phyloP scores from a whole-genome alignment of 2,113 vertebrate species.

The Tylochromis polylepis region DNA sequence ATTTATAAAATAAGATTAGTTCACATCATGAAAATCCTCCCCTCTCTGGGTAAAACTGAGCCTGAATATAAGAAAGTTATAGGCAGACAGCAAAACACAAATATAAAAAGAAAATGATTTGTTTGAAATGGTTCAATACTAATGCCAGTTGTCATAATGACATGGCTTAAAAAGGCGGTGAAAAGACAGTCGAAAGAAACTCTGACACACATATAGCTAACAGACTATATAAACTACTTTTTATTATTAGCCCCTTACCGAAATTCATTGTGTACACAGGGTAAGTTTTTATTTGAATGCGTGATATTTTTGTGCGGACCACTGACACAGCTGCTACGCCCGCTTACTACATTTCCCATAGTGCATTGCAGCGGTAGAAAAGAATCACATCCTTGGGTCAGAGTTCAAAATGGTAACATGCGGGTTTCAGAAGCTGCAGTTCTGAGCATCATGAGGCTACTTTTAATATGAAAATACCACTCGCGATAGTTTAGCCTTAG shows the following conservation, averaged over 20 bases:
- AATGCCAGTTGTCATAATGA: accelerated
- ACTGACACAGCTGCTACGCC: background rate
- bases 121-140: background rate
- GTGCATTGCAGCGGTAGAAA: conserved; percentile 19
- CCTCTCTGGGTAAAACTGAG: accelerated
- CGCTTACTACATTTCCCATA: conserved; percentile 56
- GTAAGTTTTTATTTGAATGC: accelerated
- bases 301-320: accelerated
- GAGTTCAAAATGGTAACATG: conserved; percentile 44
- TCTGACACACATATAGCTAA: background rate
- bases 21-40: background rate
- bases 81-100: background rate
- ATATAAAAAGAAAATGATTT: background rate
- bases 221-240: background rate
- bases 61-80: background rate
- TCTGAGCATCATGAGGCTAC: background rate
- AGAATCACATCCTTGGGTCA: conserved; percentile 33
- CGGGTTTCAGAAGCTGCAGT: background rate
- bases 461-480: background rate
- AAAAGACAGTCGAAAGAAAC: background rate
- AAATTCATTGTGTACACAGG: background rate
- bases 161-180: background rate
- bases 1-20: background rate
- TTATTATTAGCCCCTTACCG: background rate
- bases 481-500: background rate